A percentile compares a stretch with the other conserved stretches of the same genome.
These are phyloP conservation scores for Melanotaenia parkinsoni DNA, from an alignment of 2,797 vertebrate species.

Conservation along the genomic window DNA sequence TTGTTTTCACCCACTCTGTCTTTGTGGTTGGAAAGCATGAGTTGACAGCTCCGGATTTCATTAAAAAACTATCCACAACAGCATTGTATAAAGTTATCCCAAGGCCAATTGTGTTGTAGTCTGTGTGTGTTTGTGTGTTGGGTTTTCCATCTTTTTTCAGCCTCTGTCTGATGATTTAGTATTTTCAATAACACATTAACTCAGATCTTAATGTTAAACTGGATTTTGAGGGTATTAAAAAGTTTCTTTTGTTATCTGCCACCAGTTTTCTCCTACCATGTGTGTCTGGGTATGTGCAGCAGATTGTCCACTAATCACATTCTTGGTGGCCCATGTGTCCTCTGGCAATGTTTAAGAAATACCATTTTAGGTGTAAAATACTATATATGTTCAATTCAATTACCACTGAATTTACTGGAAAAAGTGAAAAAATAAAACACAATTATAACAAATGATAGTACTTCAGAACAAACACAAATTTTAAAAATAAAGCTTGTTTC, in stretches of 20 bases:
- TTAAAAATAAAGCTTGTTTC: not conserved
- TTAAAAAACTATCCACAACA: conserved; percentile 56
- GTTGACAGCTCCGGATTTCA: conserved; percentile 53
- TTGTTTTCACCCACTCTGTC: conserved; percentile 51
- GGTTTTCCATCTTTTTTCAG: not conserved
- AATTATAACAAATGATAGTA: not conserved
- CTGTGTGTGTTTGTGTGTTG: not conserved
- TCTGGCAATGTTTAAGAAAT: conserved; percentile 2
- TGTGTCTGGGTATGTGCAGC: not conserved
- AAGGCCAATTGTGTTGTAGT: conserved; percentile 38
- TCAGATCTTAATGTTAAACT: not conserved
- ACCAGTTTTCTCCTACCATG: not conserved
- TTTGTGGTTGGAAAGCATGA: conserved; percentile 63
- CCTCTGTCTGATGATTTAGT: conserved; percentile 6
- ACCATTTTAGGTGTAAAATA: not conserved
- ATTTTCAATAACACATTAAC: conserved; percentile 6
- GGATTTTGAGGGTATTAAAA: not conserved
- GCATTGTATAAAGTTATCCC: conserved; percentile 42
- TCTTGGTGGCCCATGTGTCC: not conserved
- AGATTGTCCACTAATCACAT: conserved; percentile 1
- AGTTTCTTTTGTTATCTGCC: not conserved
- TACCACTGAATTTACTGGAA: not conserved
- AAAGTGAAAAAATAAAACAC: conserved; percentile 2
- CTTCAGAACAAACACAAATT: not conserved
- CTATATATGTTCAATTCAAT: not conserved